These are phyloP conservation scores for Nowickia ferox DNA, from an alignment of 2,888 invertebrate species.

Conservation along the genomic window DNA sequence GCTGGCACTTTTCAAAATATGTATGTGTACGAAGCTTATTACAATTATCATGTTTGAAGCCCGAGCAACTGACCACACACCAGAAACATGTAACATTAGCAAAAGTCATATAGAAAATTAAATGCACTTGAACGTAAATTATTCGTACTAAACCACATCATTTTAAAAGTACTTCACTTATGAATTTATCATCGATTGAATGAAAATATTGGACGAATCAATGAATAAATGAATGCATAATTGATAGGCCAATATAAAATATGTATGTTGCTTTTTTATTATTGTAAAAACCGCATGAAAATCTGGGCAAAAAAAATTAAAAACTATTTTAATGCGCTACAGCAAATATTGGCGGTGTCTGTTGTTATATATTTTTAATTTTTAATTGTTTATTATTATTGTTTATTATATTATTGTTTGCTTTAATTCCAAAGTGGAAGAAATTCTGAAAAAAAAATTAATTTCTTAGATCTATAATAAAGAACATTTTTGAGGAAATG, in stretches of 20 bases:
- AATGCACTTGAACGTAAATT: constrained; percentile 38
- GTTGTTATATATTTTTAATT: too few relatives aligned
- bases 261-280: constrained; percentile 3
- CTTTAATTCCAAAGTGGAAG: too few relatives aligned
- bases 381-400: too few relatives aligned
- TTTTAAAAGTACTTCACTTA: constrained; percentile 34
- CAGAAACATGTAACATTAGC: neutral
- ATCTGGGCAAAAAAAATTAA: neutral
- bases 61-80: too few relatives aligned
- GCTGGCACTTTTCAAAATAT: too few relatives aligned
- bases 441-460: too few relatives aligned
- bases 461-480: too few relatives aligned
- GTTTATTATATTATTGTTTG: too few relatives aligned
- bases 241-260: neutral
- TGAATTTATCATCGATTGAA: constrained; percentile 25
- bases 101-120: constrained; percentile 10
- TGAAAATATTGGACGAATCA: constrained; percentile 13
- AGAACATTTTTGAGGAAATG: too few relatives aligned
- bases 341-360: too few relatives aligned
- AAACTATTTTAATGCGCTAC: neutral
- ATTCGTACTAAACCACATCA: constrained; percentile 41
- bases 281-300: constrained; percentile 26
- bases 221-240: constrained; percentile 27
- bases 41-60: too few relatives aligned
- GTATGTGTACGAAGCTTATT: too few relatives aligned